phyloP scores from a whole-genome alignment of 2,113 vertebrate genomes.

The Hipposideros armiger region DNA sequence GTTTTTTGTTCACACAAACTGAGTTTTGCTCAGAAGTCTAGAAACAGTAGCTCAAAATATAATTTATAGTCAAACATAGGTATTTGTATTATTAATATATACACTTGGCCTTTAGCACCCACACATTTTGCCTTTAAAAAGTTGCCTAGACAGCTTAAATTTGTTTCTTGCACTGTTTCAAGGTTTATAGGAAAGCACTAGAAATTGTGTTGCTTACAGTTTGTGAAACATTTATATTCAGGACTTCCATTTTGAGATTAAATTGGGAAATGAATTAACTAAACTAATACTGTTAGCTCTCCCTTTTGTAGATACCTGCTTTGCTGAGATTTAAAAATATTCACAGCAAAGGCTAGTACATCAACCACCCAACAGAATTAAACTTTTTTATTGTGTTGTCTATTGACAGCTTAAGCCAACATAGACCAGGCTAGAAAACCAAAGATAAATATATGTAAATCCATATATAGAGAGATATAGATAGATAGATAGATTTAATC shows the following conservation, averaged over 20 bases:
- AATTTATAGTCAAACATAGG: background rate
- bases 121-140: slow-evolving; percentile 20
- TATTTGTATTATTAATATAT: background rate
- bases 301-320: slow-evolving; percentile 8
- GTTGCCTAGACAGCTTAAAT: background rate
- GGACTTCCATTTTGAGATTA: slow-evolving; percentile 64
- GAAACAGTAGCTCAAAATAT: background rate
- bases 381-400: background rate
- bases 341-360: slow-evolving; percentile 8
- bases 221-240: slow-evolving; percentile 36
- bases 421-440: background rate
- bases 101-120: background rate
- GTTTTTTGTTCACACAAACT: slow-evolving; percentile 28
- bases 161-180: background rate
- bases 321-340: slow-evolving; percentile 57
- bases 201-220: slow-evolving; percentile 34
- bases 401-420: background rate
- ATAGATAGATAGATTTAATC: background rate
- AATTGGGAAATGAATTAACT: slow-evolving; percentile 62
- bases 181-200: background rate
- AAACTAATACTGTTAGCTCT: slow-evolving; percentile 48
- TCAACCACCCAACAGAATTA: slow-evolving; percentile 36
- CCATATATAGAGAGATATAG: too few relatives aligned
- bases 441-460: slow-evolving; percentile 6
- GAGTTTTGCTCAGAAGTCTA: background rate